A percentile compares a stretch with the other conserved stretches of the same genome.
Conservation (phyloP, 2,113 vertebrate species). For the Phocoena sinus region DNA sequence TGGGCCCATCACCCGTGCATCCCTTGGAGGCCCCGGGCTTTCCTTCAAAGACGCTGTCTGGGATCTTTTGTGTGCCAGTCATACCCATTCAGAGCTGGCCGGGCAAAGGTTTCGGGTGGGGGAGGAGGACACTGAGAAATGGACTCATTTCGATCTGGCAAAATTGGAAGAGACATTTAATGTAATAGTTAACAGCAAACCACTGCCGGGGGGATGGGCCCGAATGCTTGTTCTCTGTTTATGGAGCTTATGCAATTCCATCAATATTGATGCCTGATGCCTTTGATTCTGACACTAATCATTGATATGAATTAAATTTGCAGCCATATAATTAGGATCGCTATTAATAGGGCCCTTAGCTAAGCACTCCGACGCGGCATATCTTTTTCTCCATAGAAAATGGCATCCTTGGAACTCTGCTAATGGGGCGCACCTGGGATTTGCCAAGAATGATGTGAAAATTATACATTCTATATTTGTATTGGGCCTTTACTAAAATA, state of each 20-base stretch:
- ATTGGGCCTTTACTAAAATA: constrained; percentile 54
- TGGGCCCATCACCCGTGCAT: neutral
- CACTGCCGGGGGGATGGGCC: constrained; percentile 59
- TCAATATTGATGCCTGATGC: constrained; percentile 85
- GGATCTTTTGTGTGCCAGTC: constrained; percentile 21
- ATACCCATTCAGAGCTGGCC: neutral
- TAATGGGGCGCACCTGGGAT: constrained; percentile 68
- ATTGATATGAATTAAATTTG: constrained; percentile 84
- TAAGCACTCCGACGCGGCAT: constrained; percentile 70
- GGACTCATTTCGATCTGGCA: constrained; percentile 60
- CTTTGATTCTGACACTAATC: constrained; percentile 84
- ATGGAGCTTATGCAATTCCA: constrained; percentile 76
- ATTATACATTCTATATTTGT: constrained; percentile 60
- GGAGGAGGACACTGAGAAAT: constrained; percentile 53
- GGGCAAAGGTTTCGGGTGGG: constrained; percentile 7
- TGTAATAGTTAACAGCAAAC: constrained; percentile 74
- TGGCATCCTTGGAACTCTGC: constrained; percentile 72
- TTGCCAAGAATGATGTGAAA: constrained; percentile 67
- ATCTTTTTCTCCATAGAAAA: constrained; percentile 79
- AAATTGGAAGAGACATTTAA: constrained; percentile 74
- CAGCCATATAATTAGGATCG: constrained; percentile 83
- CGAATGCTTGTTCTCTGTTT: constrained; percentile 76
- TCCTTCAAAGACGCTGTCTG: constrained; percentile 40
- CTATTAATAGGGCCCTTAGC: constrained; percentile 84
- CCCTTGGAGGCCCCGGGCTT: neutral